Base-by-base conservation (phyloP, 35 echinoderm and acorn worm species). In the Lytechinus variegatus region DNA sequence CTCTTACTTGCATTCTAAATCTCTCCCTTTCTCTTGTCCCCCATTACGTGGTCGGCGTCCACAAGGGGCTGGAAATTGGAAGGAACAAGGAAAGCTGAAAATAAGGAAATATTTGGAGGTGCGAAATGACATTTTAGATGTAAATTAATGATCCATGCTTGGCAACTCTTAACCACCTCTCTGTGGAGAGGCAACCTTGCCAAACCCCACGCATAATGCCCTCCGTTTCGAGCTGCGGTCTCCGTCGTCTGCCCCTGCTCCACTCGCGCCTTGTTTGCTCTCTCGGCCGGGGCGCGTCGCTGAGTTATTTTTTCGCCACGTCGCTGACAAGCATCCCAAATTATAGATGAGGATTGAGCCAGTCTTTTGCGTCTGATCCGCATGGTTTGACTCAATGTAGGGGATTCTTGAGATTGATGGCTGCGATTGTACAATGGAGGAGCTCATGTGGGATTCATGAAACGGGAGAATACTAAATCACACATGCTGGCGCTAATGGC, bases 41-140 rank as follows among this genome's bases (percentile, higher is more conserved):
- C 88, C 11, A 13, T 54, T 90, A 44, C 88, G 29, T 90, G 28
- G 88, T 54, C 88, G 9, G 88, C 33, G 13, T 52, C 88, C 88
- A 9, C 10, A 54, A 44, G 16, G 88, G 28, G 52, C 88, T 3
- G 29, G 88, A 90, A 90, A 90, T 3, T 9, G 87, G 29, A 54
- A 33, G 13, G 27, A 90, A 90, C 28, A 44, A 54, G 52, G 29
- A 90, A 54, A 90, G 88, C 28, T 54, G 52, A 90, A 54, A 54
- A 90, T 44, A 52, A 27, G n/a, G 88, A 90, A 54, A 90, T 90
- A 54, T 52, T 79, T 54, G 52, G 55, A 93, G 92, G 92, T 93
- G 92, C 53, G 92, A 93, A 93, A 57, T 93, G 92, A 93, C 92
- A 93, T 93, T 93, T 93, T 57, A 93, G 92, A 93, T 93, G 92